Evolutionary conservation across 2,113 vertebrate genomes (phyloP).

Genomic region (Prietella phreatophila): DNA sequence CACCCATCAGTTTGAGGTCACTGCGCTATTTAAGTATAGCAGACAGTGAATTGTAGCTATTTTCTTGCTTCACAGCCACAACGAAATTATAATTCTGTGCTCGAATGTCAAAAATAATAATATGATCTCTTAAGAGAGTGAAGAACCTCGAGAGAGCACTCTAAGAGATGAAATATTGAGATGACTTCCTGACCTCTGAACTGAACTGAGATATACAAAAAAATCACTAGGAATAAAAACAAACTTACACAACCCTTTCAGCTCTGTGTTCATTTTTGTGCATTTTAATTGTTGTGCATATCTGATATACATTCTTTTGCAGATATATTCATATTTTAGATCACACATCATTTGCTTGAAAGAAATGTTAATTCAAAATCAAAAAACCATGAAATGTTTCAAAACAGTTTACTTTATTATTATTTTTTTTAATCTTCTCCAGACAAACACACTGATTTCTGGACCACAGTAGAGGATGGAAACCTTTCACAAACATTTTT

Average conservation of each 20-base stretch:
- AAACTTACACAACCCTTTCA: slow-evolving; percentile 55
- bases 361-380: slow-evolving; percentile 49
- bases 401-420: slow-evolving; percentile 89
- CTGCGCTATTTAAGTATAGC: neutral
- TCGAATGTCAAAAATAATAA: neutral
- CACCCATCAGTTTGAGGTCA: neutral
- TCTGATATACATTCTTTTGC: slow-evolving; percentile 59
- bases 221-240: slow-evolving; percentile 39
- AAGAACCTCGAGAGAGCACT: neutral
- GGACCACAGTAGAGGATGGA: slow-evolving; percentile 98
- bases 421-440: slow-evolving; percentile 76
- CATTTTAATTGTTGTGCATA: slow-evolving; percentile 60
- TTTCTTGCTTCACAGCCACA: neutral
- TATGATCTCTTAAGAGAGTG: neutral
- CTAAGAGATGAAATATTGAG: neutral
- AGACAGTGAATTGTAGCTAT: neutral
- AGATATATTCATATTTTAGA: slow-evolving; percentile 52
- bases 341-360: slow-evolving; percentile 51
- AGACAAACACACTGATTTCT: slow-evolving; percentile 97
- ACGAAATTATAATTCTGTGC: neutral
- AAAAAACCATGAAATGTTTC: slow-evolving; percentile 73
- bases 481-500: slow-evolving; percentile 97
- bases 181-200: neutral
- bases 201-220: neutral
- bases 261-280: slow-evolving; percentile 56